Evolutionary conservation across 2,888 invertebrate genomes (phyloP).

Genomic region (Ornithoptera priamus): DNA sequence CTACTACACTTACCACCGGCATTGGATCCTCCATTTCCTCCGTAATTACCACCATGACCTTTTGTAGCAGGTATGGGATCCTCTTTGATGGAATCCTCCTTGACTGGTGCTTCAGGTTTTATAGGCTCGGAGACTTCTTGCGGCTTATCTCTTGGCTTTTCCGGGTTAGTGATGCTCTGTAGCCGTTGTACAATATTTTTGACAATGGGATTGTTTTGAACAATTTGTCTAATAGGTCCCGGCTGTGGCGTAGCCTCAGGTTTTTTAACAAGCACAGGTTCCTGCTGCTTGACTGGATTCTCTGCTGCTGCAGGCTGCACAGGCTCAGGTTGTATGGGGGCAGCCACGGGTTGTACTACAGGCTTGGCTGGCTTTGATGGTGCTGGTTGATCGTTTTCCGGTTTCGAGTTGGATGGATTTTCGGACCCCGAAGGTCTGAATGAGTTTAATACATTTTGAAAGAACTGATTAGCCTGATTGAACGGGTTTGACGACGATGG

Average conservation of each 20-base stretch:
- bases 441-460: constrained; percentile 27
- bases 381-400: constrained; percentile 16
- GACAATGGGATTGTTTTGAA: constrained; percentile 51
- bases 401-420: constrained; percentile 5
- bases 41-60: constrained; percentile 36
- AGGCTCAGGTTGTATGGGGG: constrained; percentile 27
- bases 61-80: constrained; percentile 35
- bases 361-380: constrained; percentile 15
- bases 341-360: not conserved
- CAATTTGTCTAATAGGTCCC: constrained; percentile 50
- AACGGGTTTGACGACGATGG: constrained; percentile 20
- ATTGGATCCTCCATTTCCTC: constrained; percentile 28
- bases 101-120: not conserved
- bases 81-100: constrained; percentile 25
- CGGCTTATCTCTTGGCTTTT: constrained; percentile 48
- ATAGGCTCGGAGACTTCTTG: constrained; percentile 15
- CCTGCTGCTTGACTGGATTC: constrained; percentile 19
- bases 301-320: constrained; percentile 29
- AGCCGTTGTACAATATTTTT: constrained; percentile 52
- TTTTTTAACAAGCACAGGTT: constrained; percentile 8
- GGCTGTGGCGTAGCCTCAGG: constrained; percentile 14
- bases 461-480: constrained; percentile 38
- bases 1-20: constrained; percentile 2
- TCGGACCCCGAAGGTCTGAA: constrained; percentile 21
- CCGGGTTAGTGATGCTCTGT: constrained; percentile 46